Base-by-base conservation (phyloP, 2,113 vertebrate genomes). In the Seriola aureovittata region DNA sequence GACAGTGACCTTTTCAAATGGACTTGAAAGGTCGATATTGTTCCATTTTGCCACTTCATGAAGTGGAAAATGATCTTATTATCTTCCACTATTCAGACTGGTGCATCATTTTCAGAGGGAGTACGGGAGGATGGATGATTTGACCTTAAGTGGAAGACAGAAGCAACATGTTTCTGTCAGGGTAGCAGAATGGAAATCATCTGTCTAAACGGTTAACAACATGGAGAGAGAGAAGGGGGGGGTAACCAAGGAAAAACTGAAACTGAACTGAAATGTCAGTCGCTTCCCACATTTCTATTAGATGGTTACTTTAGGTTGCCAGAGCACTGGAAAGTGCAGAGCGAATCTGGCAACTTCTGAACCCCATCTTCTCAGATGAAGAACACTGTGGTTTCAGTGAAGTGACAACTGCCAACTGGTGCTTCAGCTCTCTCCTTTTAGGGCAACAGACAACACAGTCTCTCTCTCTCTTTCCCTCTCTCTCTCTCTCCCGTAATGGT, bases 191-290 rank as follows among this genome's bases (percentile, higher is more conserved):
- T 64, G 71, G 82, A 89, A 88, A 81, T 89, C 62, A 87, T 87
- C 75, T 58, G 23, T 91, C 71, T 38, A 62, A 88, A 92, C 80
- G 62, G 82, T 88, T 90, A 82, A 89, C 87, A 77, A 85, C 68
- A 66, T 42, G 12, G 8, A 16, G 54, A 62, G 44, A 34, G 34
- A 46, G 42, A 77, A n/a, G 75, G 50, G 62, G 44, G 73, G 54
- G 75, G 73, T 55, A 75, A 87, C 75, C 75, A 74, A 90, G 89
- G 86, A 91, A 90, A 91, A 89, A 87, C 81, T 88, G 78, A 92
- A 91, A 89, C 87, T 89, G 90, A 89, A 87, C 81, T 88, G 78
- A 92, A 91, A 89, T 88, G 88, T 88, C 88, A 81, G 44, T 80
- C n/a, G 32, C 85, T 92, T 78, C 89, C 87, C 89, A 85, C 88